Evolutionary conservation across 2,797 vertebrate species (phyloP), one percentile per base, ranked within the genome.

Genomic region (Helostoma temminkii): DNA sequence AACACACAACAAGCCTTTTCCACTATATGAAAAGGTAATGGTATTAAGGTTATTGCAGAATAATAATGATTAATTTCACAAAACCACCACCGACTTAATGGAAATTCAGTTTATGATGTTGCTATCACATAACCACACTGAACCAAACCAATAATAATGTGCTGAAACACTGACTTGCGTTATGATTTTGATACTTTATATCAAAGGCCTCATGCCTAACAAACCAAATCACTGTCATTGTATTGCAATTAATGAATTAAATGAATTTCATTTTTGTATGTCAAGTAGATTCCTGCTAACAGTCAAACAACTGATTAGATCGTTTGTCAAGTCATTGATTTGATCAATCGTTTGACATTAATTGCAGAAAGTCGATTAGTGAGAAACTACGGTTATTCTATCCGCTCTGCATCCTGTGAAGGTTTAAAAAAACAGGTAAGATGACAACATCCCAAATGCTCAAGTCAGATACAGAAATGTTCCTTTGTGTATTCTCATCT

Each of bases 211-310:
- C 39, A 25, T 16, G 9, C 3, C 2, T 15, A 50, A n/a, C 24
- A 54, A 30, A 21, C 11, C 24, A 16, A 11, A 24, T 52, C 4
- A 32, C 25, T 47, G 18, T 21, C 47, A 32, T 19, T 48, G 32
- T 11, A 32, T 2, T 24, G 9, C 37, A 32, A 32, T 11, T 2
- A 32, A 32, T 32, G 2, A 10, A 39, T 39, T 34, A 21, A n/a
- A 41, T 46, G 9, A 26, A 53, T 46, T 79, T 30, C 1, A 41
- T 62, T 75, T 26, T 18, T 12, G 48, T 55, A 28, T 57, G n/a
- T 55, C 21, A 52, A 56, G 3, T 4, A 55, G 22, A 45, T 63
- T 60, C 25, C 50, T 39, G 36, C 1, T 48, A 36, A 65, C 5
- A 19, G 30, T 28, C 19, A 67, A 39, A 28, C 22, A n/a, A n/a